Conservation (phyloP, 2,797 vertebrate species). For the Acrossocheilus fasciatus region DNA sequence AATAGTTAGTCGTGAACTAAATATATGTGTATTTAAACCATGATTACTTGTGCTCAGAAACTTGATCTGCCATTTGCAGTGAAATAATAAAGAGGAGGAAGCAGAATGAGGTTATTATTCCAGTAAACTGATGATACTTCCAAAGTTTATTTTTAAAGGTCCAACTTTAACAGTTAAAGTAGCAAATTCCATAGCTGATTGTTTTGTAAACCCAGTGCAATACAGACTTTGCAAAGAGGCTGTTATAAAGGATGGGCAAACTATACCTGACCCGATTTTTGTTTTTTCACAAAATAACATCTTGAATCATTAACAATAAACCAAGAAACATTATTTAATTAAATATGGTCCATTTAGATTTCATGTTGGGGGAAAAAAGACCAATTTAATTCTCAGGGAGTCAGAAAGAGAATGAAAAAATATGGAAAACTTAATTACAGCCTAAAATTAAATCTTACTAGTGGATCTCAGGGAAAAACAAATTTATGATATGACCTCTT, state of each 20-base stretch:
- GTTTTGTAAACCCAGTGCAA: not conserved
- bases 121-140: not conserved
- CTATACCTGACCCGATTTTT: not conserved
- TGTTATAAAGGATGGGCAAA: not conserved
- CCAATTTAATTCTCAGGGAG: not conserved
- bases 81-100: not conserved
- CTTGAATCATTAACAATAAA: not conserved
- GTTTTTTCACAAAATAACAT: not conserved
- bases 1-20: not conserved
- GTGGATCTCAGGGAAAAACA: not conserved
- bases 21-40: not conserved
- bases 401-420: not conserved
- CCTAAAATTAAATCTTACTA: not conserved
- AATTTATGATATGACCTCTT: constrained; percentile 28
- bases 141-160: constrained; percentile 2
- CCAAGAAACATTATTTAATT: not conserved
- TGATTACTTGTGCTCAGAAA: not conserved
- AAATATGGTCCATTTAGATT: not conserved
- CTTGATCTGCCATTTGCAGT: not conserved
- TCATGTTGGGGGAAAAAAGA: not conserved
- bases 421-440: not conserved
- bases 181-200: not conserved
- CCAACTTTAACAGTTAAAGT: not conserved
- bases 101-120: not conserved
- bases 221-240: not conserved